phyloP scores from a whole-genome alignment of 2,113 vertebrate species.

The Perca schrenkii region DNA sequence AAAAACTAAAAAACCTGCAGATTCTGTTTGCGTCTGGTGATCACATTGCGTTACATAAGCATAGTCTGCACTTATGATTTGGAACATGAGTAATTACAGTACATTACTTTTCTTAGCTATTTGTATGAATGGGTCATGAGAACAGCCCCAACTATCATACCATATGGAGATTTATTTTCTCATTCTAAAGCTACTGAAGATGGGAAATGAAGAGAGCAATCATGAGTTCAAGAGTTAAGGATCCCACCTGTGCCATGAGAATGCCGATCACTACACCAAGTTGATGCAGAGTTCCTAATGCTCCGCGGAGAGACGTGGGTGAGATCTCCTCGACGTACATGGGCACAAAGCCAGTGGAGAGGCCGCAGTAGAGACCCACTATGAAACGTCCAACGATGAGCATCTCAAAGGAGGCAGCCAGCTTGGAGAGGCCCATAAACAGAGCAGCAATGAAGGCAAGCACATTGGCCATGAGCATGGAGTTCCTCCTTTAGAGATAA shows the following conservation, averaged over 20 bases:
- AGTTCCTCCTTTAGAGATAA: constrained; percentile 88
- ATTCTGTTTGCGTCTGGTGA: too few relatives aligned
- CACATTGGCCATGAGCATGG: constrained; percentile 93
- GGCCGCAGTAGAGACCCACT: constrained; percentile 92
- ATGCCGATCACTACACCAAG: constrained; percentile 95
- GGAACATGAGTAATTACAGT: too few relatives aligned
- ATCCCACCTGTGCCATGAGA: constrained; percentile 92
- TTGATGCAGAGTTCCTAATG: constrained; percentile 95
- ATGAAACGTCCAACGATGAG: constrained; percentile 93
- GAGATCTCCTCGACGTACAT: constrained; percentile 96
- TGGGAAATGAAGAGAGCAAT: neutral
- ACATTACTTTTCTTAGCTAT: too few relatives aligned
- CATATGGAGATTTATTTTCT: neutral
- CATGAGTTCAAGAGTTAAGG: neutral
- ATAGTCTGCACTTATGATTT: too few relatives aligned
- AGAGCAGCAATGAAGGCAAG: constrained; percentile 88
- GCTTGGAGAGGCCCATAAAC: constrained; percentile 96
- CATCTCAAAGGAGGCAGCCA: constrained; percentile 95
- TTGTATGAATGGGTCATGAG: too few relatives aligned
- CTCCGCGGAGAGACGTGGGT: constrained; percentile 91
- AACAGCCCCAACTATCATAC: neutral
- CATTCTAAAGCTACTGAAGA: neutral
- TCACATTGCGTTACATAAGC: too few relatives aligned
- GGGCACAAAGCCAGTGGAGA: constrained; percentile 96
- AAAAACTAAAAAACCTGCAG: too few relatives aligned